Conservation (phyloP, 2,888 invertebrate genomes). For the Aleiodes alternator region DNA sequence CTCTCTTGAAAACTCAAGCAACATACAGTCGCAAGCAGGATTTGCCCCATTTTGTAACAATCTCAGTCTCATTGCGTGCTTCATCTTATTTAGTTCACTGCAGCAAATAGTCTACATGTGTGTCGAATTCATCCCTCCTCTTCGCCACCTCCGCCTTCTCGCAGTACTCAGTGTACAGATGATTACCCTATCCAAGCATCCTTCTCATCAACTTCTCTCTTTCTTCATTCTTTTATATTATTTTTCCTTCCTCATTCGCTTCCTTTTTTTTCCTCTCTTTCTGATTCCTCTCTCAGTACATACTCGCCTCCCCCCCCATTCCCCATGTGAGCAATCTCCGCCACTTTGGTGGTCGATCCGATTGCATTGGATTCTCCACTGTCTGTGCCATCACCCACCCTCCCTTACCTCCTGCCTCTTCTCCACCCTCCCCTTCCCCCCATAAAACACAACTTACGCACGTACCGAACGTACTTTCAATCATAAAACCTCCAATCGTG, state of each 20-base stretch:
- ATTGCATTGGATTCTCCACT: constrained; percentile 49
- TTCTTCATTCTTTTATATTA: constrained; percentile 30
- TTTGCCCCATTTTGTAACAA: constrained; percentile 57
- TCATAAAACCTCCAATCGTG: constrained; percentile 38
- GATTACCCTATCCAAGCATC: constrained; percentile 47
- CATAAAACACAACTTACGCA: constrained; percentile 49
- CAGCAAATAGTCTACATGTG: constrained; percentile 8
- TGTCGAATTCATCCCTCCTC: constrained; percentile 42
- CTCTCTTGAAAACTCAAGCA: constrained; percentile 16
- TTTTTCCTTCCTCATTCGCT: constrained; percentile 33
- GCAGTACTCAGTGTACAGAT: constrained; percentile 33
- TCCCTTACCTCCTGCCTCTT: background rate
- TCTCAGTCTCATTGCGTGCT: constrained; percentile 58
- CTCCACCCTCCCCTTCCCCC: constrained; percentile 19
- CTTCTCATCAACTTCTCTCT: constrained; percentile 46
- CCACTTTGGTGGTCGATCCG: constrained; percentile 66
- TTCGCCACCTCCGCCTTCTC: constrained; percentile 37
- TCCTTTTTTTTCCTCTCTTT: constrained; percentile 46
- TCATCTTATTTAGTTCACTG: constrained; percentile 49
- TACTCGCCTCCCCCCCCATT: constrained; percentile 13
- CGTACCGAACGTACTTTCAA: constrained; percentile 48
- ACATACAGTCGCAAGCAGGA: constrained; percentile 42
- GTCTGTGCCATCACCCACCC: constrained; percentile 27
- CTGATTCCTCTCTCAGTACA: constrained; percentile 30
- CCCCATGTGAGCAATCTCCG: constrained; percentile 50